A percentile compares a stretch with the other conserved stretches of the same genome.
Evolutionary conservation across 53 echinoderm and acorn worm species (phyloP).

Genomic region (Patiria pectinifera): DNA sequence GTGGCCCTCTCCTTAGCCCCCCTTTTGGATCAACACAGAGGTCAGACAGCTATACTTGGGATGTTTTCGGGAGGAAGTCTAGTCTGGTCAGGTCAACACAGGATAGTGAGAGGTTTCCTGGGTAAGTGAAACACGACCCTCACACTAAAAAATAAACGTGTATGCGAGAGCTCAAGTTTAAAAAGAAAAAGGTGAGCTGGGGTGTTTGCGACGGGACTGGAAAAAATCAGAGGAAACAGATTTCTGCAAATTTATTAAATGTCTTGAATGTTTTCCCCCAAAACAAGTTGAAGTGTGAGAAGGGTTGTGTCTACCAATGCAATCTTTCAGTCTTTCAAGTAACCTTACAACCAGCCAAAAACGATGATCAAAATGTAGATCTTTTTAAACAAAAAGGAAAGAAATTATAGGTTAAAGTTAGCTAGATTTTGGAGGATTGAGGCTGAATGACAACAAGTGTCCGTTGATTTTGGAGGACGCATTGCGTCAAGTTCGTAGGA

Average conservation of each 20-base stretch:
- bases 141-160: background rate
- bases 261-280: background rate
- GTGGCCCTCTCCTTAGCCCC: slow-evolving; percentile 6
- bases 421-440: too few species aligned
- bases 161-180: background rate
- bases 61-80: slow-evolving; percentile 23
- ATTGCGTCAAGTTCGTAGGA: too few species aligned
- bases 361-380: too few species aligned
- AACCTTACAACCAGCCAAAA: background rate
- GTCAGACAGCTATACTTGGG: background rate
- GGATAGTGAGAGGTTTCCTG: background rate
- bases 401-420: too few species aligned
- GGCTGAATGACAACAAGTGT: too few species aligned
- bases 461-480: too few species aligned
- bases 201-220: background rate
- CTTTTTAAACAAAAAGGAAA: too few species aligned
- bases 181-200: background rate
- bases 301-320: background rate
- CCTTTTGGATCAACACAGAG: slow-evolving; percentile 8
- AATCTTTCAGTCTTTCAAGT: background rate
- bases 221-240: background rate
- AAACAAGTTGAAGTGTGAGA: background rate
- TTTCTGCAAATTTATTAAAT: background rate
- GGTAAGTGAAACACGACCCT: slow-evolving; percentile 15
- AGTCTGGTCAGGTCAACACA: slow-evolving; percentile 27